Evolutionary conservation across 2,113 vertebrate species (phyloP), one percentile per base, ranked within the genome.

Genomic region (Chinchilla lanigera): DNA sequence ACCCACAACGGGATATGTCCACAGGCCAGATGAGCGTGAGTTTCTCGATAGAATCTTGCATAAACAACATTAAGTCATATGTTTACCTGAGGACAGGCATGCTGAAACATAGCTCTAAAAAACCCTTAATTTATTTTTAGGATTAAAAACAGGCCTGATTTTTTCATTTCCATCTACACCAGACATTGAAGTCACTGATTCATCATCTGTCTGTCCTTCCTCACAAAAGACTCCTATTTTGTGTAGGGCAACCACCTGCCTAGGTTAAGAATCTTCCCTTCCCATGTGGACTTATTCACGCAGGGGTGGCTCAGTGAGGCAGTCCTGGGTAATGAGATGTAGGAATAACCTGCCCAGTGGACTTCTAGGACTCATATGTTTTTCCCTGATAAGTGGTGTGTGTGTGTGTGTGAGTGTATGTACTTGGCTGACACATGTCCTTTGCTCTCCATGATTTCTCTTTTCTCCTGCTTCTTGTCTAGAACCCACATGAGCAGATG

Each of bases 101-200:
- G 41, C n/a, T 47, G n/a, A 54, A 41, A 58, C 24, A 30, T 69
- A 50, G n/a, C n/a, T 78, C 85, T 96, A 77, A 1, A 88, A 60
- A 75, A 41, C n/a, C n/a, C 71, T 91, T 60, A 33, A 82, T 88
- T 89, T 61, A 82, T 90, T 95, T 89, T 71, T 35, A n/a, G 89
- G 63, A 89, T 65, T 93, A 60, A 65, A 89, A 90, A 33, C 10
- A 73, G 75, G 58, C 11, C 22, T 22, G 19, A 8, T 63, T 28
- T 82, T 94, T 93, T 88, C 9, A 52, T 90, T 77, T 90, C 4
- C 30, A 24, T 85, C 81, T 71, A 67, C 7, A 28, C 44, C 80
- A 86, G 69, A 71, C 41, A 52, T 1, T 22, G 7, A 17, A 28
- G 38, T 17, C n/a, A 5, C 52, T 56, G 67, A 52, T n/a, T 10